These are phyloP conservation scores for Schizaphis graminum DNA, from an alignment of 2,888 invertebrate species.

Conservation along the genomic window DNA sequence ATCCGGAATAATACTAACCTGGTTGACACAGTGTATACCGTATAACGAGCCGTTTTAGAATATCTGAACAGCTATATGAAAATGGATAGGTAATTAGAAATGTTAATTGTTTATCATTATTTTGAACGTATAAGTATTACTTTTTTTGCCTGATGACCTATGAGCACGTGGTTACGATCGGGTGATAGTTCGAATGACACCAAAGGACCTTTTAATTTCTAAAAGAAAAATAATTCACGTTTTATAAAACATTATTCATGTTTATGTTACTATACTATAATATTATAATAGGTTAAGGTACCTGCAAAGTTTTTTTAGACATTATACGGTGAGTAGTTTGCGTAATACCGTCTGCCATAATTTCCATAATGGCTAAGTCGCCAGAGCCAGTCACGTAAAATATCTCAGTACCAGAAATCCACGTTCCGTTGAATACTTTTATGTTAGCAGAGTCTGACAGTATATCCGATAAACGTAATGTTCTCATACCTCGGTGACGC, in stretches of 20 bases:
- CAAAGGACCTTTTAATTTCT: conserved; percentile 78
- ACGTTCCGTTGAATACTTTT: conserved; percentile 81
- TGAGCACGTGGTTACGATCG: conserved; percentile 84
- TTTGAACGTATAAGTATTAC: conserved; percentile 68
- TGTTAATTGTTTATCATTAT: not conserved
- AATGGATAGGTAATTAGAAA: not conserved
- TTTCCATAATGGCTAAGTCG: conserved; percentile 36
- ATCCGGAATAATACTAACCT: conserved; percentile 76
- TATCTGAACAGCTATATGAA: conserved; percentile 78
- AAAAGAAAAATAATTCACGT: conserved; percentile 71
- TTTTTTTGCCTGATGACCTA: conserved; percentile 86
- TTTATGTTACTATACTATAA: not conserved
- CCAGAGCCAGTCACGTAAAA: conserved; percentile 28
- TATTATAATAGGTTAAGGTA: not conserved
- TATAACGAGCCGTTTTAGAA: conserved; percentile 89
- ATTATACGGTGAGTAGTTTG: conserved; percentile 24
- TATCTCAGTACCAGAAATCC: conserved; percentile 83
- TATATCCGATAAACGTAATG: conserved; percentile 85
- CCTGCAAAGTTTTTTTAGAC: conserved; percentile 41
- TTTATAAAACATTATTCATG: not conserved
- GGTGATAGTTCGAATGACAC: conserved; percentile 83
- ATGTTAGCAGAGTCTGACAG: conserved; percentile 79
- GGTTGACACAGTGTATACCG: conserved; percentile 85
- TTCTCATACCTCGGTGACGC: conserved; percentile 83
- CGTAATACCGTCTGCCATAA: not conserved